Conservation (phyloP, 2,888 invertebrate species). For the Ichneumoninae sp. region DNA sequence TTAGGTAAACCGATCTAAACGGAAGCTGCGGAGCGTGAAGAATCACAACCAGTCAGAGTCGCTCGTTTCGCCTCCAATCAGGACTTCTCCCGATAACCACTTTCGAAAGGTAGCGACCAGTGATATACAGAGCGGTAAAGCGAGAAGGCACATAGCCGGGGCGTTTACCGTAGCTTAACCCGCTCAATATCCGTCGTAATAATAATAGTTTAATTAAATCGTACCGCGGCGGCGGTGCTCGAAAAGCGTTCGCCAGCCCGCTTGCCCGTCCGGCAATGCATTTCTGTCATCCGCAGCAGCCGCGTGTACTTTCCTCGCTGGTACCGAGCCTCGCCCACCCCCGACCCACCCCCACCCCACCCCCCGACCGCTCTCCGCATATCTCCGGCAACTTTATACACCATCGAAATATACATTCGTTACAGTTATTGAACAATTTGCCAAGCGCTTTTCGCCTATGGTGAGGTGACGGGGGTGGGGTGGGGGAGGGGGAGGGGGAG, state of each 20-base stretch:
- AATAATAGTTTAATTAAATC: slow-evolving; percentile 82
- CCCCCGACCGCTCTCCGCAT: slow-evolving; percentile 67
- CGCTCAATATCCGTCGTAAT: slow-evolving; percentile 75
- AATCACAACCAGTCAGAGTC: slow-evolving; percentile 2
- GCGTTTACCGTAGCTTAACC: slow-evolving; percentile 16
- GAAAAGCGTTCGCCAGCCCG: slow-evolving; percentile 22
- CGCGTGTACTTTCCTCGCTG: slow-evolving; percentile 64
- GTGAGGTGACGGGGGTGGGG: background rate
- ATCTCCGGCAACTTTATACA: slow-evolving; percentile 78
- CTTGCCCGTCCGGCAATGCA: slow-evolving; percentile 71
- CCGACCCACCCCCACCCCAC: background rate
- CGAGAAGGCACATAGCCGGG: slow-evolving; percentile 41
- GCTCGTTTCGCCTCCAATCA: slow-evolving; percentile 46
- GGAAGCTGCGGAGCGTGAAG: slow-evolving; percentile 9
- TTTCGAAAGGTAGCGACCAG: slow-evolving; percentile 19
- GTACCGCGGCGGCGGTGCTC: slow-evolving; percentile 62
- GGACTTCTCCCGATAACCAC: slow-evolving; percentile 24
- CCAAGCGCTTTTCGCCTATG: slow-evolving; percentile 67
- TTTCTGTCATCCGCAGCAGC: slow-evolving; percentile 78
- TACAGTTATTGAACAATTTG: slow-evolving; percentile 79
- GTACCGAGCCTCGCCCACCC: background rate
- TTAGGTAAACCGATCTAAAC: background rate
- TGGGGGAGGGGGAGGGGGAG: background rate
- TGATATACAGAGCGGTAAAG: slow-evolving; percentile 13
- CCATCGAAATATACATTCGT: slow-evolving; percentile 78